Evolutionary conservation across 1,140 invertebrate genomes (phyloP), one percentile per base, ranked within the genome.

Genomic region (Geopemphigus sp.): DNA sequence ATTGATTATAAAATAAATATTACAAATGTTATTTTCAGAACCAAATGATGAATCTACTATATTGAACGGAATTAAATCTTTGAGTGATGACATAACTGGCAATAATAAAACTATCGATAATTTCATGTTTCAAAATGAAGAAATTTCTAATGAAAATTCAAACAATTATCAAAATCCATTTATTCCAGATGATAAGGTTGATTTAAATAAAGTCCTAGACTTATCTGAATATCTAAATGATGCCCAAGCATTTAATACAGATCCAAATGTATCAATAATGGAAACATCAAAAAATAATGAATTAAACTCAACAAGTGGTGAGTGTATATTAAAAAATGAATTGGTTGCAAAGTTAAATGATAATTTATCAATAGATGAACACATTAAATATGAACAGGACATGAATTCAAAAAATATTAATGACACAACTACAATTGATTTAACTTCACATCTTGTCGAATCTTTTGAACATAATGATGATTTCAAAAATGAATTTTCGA

Each of bases 341-440:
- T 68, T 22, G 10, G 19, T 26, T 50, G 0, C 29, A 29, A 19
- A 72, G 17, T 72, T 72, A 54, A 72, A 54, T 14, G 19, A 32
- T 53, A 24, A 72, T 72, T 72, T 54, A 1, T 54, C 26, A 29
- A 53, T 54, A 2, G 47, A 19, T 15, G 59, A 63, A 5, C 59
- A 63, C 19, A 63, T 50, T 2, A 68, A 47, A 50, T 47, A 68
- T 50, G 66, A 72, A 72, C 24, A 54, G 50, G 26, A 54, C 50
- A 39, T 80, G 26, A 81, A 80, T 45, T 64, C 24, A 22, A 26
- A 50, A 66, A 64, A 66, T 22, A 22, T 78, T 78, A 66, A 81
- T 54, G 47, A 45, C 8, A 54, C 73, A 15, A 29, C 47, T n/a
- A 76, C 64, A 17, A 24, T 54, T 22, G 63, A n/a, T 17, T 76